These are phyloP conservation scores for Agonum fuliginosum DNA, from an alignment of 2,888 invertebrate genomes.

Conservation along the genomic window DNA sequence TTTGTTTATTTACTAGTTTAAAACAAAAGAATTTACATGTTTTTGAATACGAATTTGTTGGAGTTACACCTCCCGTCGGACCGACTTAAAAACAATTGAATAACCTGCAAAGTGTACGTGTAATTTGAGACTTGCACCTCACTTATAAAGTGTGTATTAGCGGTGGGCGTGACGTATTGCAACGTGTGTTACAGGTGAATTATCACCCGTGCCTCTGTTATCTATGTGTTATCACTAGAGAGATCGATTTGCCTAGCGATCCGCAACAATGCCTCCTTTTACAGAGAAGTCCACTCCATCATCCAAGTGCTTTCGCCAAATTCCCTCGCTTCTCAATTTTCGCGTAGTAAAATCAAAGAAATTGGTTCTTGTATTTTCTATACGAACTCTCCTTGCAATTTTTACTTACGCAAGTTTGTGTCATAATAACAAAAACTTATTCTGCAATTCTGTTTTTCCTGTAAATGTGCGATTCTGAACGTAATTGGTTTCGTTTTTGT, in stretches of 20 bases:
- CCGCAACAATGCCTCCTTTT: slow-evolving; percentile 49
- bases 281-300: slow-evolving; percentile 17
- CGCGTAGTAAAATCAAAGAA: neutral
- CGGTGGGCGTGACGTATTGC: slow-evolving; percentile 54
- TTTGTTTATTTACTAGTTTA: slow-evolving; percentile 43
- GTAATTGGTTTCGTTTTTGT: no score
- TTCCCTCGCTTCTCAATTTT: slow-evolving; percentile 17
- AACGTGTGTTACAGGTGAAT: slow-evolving; percentile 56
- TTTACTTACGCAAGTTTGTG: neutral
- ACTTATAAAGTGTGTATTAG: slow-evolving; percentile 29
- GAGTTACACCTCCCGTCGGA: neutral
- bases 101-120: slow-evolving; percentile 19
- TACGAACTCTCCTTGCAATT: neutral
- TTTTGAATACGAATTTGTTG: neutral
- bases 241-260: slow-evolving; percentile 48
- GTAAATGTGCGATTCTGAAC: no score
- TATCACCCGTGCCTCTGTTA: slow-evolving; percentile 47
- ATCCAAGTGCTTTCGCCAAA: neutral
- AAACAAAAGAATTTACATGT: slow-evolving; percentile 16
- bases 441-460: no score
- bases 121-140: neutral
- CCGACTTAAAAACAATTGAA: neutral
- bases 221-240: slow-evolving; percentile 48
- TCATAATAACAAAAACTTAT: no score
- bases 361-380: neutral